phyloP scores from a whole-genome alignment of 2,888 invertebrate genomes.

The Sycophila texana region DNA sequence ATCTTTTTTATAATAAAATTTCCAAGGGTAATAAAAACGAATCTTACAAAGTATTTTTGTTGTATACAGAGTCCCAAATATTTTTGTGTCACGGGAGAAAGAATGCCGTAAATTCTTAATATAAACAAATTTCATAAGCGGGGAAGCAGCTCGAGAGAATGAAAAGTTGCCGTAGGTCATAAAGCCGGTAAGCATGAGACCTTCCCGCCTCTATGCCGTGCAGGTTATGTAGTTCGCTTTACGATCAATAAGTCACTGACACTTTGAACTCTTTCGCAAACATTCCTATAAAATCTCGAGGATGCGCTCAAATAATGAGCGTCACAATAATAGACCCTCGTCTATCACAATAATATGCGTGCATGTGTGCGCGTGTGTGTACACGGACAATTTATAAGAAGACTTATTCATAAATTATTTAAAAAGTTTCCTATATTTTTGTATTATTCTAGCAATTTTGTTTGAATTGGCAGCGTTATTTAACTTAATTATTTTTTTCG shows the following conservation, averaged over 20 bases:
- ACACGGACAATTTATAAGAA: no score
- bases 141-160: constrained; percentile 37
- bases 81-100: constrained; percentile 8
- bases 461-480: not conserved
- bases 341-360: no score
- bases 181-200: constrained; percentile 47
- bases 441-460: not conserved
- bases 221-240: constrained; percentile 43
- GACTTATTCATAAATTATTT: no score
- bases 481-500: not conserved
- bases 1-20: no score
- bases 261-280: constrained; percentile 49
- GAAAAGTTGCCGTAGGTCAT: constrained; percentile 41
- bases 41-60: not conserved
- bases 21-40: not conserved
- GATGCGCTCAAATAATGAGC: constrained; percentile 22
- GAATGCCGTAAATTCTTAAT: constrained; percentile 40
- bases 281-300: constrained; percentile 10
- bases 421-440: no score
- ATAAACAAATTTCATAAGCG: constrained; percentile 49
- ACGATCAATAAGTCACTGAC: constrained; percentile 54
- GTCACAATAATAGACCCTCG: not conserved
- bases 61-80: not conserved
- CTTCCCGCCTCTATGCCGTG: constrained; percentile 10
- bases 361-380: no score